A percentile compares a stretch with the other conserved stretches of the same genome.
These are phyloP conservation scores for Meda fulgida DNA, from an alignment of 2,797 vertebrate species.

Conservation along the genomic window DNA sequence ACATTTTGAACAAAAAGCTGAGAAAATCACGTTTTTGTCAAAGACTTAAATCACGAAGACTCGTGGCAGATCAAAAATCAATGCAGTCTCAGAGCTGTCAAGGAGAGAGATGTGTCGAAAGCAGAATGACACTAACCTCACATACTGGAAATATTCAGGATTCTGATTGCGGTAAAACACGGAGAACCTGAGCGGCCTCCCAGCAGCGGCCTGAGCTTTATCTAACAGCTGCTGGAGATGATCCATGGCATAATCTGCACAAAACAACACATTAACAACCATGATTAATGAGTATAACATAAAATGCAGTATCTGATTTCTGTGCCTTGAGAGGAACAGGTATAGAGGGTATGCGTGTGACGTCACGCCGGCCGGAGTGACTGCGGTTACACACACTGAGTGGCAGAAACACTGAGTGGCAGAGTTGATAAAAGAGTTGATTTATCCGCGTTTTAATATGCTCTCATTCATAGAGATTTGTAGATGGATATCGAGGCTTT, in stretches of 20 bases:
- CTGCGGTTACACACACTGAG: too few relatives aligned
- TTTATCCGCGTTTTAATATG: too few relatives aligned
- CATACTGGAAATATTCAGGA: constrained; percentile 88
- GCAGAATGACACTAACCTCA: constrained; percentile 65
- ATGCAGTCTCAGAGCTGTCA: background rate
- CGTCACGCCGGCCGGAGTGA: too few relatives aligned
- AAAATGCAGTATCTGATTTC: background rate
- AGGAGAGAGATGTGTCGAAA: background rate
- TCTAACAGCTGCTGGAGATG: constrained; percentile 92
- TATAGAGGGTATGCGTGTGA: too few relatives aligned
- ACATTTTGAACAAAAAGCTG: too few relatives aligned
- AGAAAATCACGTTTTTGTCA: too few relatives aligned
- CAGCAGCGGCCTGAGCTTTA: constrained; percentile 90
- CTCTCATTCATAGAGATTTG: too few relatives aligned
- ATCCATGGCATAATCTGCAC: constrained; percentile 88
- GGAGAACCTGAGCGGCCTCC: constrained; percentile 89
- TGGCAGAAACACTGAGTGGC: too few relatives aligned
- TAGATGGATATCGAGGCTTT: too few relatives aligned
- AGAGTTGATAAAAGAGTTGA: too few relatives aligned
- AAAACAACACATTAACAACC: background rate
- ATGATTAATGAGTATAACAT: background rate
- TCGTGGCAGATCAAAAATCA: background rate
- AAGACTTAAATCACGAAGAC: background rate
- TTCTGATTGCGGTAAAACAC: constrained; percentile 95
- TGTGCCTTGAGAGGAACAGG: background rate